phyloP scores from a whole-genome alignment of 1,140 invertebrate genomes.

The Tetragnatha versicolor region DNA sequence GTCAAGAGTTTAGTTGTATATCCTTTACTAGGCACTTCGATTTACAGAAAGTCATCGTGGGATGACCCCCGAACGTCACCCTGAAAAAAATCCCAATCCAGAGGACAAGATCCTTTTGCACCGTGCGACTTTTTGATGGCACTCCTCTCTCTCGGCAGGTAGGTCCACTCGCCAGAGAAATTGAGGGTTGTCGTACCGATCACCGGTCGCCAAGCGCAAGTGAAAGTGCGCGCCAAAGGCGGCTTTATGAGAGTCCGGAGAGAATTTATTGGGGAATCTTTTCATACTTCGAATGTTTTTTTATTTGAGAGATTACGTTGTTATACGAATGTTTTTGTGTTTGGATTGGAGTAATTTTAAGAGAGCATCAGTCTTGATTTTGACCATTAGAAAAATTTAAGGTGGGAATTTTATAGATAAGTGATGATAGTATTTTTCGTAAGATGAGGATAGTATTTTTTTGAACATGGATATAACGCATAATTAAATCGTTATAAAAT shows the following conservation, averaged over 20 bases:
- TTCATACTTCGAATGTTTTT: background rate
- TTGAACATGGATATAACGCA: too few species aligned
- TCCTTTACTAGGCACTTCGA: background rate
- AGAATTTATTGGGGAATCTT: background rate
- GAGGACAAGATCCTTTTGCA: background rate
- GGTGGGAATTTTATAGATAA: background rate
- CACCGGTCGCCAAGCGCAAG: constrained; percentile 27
- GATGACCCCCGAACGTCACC: background rate
- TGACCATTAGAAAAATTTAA: too few species aligned
- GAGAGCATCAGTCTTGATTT: too few species aligned
- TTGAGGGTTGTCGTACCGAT: constrained; percentile 3
- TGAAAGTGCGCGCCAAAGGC: constrained; percentile 42
- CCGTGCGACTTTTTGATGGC: constrained; percentile 3
- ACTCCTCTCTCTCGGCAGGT: constrained; percentile 9
- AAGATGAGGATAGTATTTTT: too few species aligned
- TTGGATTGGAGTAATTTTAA: too few species aligned
- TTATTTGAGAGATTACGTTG: background rate
- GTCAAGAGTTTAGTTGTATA: background rate
- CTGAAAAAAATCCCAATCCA: constrained; percentile 3
- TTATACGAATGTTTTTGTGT: background rate
- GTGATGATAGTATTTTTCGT: background rate
- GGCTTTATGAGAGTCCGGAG: constrained; percentile 32
- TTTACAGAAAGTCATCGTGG: constrained; percentile 7
- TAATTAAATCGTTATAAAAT: too few species aligned
- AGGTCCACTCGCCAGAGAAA: constrained; percentile 13